Conservation (phyloP, 2,797 vertebrate genomes). For the Pteronotus mesoamericanus region DNA sequence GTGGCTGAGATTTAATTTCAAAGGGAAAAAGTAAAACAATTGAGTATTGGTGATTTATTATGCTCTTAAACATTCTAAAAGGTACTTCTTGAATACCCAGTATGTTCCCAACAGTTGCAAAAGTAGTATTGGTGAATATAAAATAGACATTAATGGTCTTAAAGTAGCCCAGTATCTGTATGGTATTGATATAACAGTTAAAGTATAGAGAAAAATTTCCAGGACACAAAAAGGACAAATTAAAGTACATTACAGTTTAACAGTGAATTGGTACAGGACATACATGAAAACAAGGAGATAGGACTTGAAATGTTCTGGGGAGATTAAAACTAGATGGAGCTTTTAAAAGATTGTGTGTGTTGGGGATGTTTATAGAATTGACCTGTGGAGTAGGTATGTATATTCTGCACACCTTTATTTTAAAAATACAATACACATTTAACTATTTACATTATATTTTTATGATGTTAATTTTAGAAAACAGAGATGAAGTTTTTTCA, state of each 20-base stretch:
- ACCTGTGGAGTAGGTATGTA: background rate
- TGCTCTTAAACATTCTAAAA: slow-evolving; percentile 9
- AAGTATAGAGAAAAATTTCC: slow-evolving; percentile 4
- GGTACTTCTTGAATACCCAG: background rate
- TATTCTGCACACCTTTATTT: slow-evolving; percentile 15
- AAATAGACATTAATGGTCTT: background rate
- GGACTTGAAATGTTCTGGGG: background rate
- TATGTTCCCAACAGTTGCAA: background rate
- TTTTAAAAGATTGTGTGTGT: background rate
- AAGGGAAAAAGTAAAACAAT: background rate
- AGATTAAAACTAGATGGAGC: slow-evolving; percentile 22
- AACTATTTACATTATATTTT: background rate
- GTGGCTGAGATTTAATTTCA: background rate
- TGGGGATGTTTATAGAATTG: background rate
- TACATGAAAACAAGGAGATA: background rate
- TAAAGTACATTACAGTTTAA: background rate
- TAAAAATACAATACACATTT: background rate
- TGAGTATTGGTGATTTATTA: background rate
- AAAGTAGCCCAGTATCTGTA: background rate
- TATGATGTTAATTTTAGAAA: slow-evolving; percentile 26
- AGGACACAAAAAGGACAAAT: background rate
- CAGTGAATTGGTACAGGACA: background rate
- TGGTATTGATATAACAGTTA: background rate
- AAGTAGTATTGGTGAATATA: background rate
- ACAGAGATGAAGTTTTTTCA: background rate